Conservation (phyloP, 2,888 invertebrate genomes). For the Adineta ricciae region DNA sequence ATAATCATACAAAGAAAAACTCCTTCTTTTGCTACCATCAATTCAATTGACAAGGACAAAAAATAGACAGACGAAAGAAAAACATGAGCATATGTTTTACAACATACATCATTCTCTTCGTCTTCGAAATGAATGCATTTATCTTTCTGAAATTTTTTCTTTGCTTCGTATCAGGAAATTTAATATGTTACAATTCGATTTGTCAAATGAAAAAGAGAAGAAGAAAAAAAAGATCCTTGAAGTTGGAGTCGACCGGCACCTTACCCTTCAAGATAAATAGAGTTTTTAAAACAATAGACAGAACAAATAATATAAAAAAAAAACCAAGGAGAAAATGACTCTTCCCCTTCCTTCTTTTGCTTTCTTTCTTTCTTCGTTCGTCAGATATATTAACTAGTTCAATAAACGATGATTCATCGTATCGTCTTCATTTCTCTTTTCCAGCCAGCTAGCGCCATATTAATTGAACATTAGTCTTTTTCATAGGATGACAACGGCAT, state of each 20-base stretch:
- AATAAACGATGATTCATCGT: background rate
- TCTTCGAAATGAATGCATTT: background rate
- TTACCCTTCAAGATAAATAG: background rate
- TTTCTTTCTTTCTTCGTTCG: background rate
- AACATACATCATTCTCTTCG: background rate
- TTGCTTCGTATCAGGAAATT: background rate
- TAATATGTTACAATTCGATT: background rate
- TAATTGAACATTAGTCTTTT: conserved; percentile 2
- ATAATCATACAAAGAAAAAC: too few relatives aligned
- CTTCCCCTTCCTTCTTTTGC: too few relatives aligned
- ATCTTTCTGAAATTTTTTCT: background rate
- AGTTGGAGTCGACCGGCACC: background rate
- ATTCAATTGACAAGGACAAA: background rate
- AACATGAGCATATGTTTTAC: background rate
- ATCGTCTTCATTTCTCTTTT: background rate
- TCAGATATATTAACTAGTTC: background rate
- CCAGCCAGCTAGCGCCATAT: background rate
- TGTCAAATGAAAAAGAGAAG: background rate
- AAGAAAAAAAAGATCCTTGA: background rate
- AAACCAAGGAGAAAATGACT: background rate
- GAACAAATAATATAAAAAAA: background rate
- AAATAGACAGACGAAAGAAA: background rate
- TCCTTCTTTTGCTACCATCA: background rate
- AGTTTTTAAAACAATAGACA: background rate
- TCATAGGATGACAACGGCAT: background rate